phyloP scores from a whole-genome alignment of 1,140 invertebrate species.

The Drosophila chauvacae region DNA sequence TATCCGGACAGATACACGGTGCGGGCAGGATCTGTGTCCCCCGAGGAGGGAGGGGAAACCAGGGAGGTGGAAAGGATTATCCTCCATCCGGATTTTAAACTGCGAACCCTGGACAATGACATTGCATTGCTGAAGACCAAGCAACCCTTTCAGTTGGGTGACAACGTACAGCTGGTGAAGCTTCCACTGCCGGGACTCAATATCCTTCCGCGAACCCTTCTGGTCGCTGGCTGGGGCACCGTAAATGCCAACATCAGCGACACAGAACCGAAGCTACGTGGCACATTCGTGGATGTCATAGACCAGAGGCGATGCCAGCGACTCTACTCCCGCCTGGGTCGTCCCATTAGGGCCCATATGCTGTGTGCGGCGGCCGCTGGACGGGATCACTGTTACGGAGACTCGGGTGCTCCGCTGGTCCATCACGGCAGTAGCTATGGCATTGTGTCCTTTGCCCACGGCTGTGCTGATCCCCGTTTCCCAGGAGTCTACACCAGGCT shows the following conservation, averaged over 20 bases:
- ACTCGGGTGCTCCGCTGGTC: slow-evolving; percentile 85
- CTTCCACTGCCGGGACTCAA: slow-evolving; percentile 25
- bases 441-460: slow-evolving; percentile 87
- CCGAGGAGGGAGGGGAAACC: slow-evolving; percentile 14
- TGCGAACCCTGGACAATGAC: slow-evolving; percentile 26
- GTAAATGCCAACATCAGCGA: background rate
- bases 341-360: slow-evolving; percentile 85
- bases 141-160: slow-evolving; percentile 20
- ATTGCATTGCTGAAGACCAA: slow-evolving; percentile 39
- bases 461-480: slow-evolving; percentile 85
- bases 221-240: slow-evolving; percentile 51
- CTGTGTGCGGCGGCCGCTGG: slow-evolving; percentile 85
- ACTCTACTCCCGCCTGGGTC: slow-evolving; percentile 14
- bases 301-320: slow-evolving; percentile 16
- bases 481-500: slow-evolving; percentile 86
- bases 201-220: slow-evolving; percentile 25
- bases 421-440: slow-evolving; percentile 81
- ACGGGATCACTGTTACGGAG: slow-evolving; percentile 73
- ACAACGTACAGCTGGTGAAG: slow-evolving; percentile 32
- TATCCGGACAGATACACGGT: slow-evolving; percentile 31
- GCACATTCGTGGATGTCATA: slow-evolving; percentile 29
- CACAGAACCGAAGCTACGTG: slow-evolving; percentile 23
- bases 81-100: slow-evolving; percentile 31
- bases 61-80: slow-evolving; percentile 26
- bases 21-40: slow-evolving; percentile 38